Conservation (phyloP, 1,140 invertebrate genomes). For the Sitodiplosis mosellana region DNA sequence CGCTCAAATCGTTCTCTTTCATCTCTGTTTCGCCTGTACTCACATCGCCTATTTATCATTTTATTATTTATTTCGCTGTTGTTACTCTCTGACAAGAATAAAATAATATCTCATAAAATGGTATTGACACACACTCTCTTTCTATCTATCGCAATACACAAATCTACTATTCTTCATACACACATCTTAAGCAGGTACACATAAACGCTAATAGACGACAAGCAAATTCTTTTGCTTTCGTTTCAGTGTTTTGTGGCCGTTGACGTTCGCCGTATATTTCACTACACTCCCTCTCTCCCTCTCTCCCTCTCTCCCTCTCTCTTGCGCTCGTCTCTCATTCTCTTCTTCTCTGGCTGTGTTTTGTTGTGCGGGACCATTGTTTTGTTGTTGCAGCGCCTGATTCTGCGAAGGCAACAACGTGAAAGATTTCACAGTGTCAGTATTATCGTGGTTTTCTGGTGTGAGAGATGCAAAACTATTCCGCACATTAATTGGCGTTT, state of each 20-base stretch:
- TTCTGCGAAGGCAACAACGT: constrained; percentile 3
- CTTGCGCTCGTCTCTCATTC: background rate
- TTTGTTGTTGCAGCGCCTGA: background rate
- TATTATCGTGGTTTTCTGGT: too few species aligned
- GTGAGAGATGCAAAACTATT: too few species aligned
- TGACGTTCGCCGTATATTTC: too few species aligned
- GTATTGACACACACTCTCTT: background rate
- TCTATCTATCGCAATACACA: background rate
- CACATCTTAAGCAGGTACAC: background rate
- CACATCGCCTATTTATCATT: background rate
- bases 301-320: too few species aligned
- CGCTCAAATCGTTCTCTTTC: too few species aligned
- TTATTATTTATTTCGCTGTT: background rate
- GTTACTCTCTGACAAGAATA: background rate
- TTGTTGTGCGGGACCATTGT: background rate
- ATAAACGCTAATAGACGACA: background rate
- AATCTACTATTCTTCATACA: too few species aligned
- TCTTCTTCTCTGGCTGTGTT: background rate
- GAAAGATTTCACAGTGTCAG: constrained; percentile 8
- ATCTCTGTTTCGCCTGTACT: too few species aligned
- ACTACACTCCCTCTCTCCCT: too few species aligned
- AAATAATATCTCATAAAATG: background rate
- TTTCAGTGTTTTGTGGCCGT: background rate
- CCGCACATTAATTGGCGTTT: too few species aligned
- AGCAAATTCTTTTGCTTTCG: background rate